Percentiles rank a stretch among this genome's conserved stretches.
Evolutionary conservation across 2,113 vertebrate genomes (phyloP).

Genomic region (Alligator sinensis): DNA sequence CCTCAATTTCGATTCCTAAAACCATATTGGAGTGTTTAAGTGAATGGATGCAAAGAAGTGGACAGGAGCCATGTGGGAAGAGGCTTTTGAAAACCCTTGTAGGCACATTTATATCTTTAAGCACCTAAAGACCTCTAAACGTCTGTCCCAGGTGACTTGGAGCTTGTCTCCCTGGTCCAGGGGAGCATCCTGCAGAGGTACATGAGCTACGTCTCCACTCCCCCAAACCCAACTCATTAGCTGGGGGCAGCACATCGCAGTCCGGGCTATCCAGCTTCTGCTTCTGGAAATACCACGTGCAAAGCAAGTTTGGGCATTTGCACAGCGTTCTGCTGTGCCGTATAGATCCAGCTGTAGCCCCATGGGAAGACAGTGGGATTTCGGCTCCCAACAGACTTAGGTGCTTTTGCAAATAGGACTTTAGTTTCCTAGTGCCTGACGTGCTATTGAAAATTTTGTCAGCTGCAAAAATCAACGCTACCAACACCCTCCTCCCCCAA

Average conservation of each 20-base stretch:
- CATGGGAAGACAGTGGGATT: neutral
- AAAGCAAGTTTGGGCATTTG: too few relatives aligned
- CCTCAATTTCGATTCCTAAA: neutral
- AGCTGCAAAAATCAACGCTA: fast-evolving
- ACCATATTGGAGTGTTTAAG: neutral
- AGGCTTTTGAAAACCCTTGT: neutral
- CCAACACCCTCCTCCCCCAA: neutral
- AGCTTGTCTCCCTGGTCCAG: neutral
- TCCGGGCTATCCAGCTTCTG: too few relatives aligned
- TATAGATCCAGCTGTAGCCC: too few relatives aligned
- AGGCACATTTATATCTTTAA: neutral
- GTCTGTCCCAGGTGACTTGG: neutral
- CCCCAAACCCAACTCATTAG: too few relatives aligned
- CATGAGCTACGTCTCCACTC: too few relatives aligned
- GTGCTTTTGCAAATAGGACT: fast-evolving
- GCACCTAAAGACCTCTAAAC: neutral
- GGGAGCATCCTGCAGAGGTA: too few relatives aligned
- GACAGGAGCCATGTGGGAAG: neutral
- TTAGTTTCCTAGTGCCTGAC: neutral
- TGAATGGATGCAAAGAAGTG: neutral
- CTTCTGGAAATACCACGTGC: too few relatives aligned
- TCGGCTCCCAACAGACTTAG: neutral
- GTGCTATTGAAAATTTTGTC: fast-evolving
- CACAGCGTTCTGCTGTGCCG: too few relatives aligned
- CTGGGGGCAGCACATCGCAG: too few relatives aligned